Percentiles rank a stretch among this genome's conserved stretches.
These are phyloP conservation scores for Oligia strigilis DNA, from an alignment of 2,888 invertebrate genomes.

Conservation along the genomic window DNA sequence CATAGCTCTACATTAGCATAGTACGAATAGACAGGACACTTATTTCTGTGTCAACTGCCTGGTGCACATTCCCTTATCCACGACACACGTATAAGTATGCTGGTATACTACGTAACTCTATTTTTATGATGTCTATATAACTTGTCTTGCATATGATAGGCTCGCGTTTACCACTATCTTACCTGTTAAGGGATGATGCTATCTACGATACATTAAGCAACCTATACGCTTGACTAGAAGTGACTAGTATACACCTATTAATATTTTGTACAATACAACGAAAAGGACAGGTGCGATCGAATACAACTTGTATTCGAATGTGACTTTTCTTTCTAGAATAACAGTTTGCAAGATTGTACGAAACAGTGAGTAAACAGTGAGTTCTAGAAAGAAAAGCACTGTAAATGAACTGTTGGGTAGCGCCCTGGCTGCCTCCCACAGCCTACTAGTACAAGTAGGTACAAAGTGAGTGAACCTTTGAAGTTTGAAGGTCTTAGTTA, in stretches of 20 bases:
- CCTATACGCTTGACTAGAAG: neutral
- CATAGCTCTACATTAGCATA: constrained; percentile 24
- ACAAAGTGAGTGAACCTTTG: constrained; percentile 22
- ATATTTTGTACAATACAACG: too few relatives aligned
- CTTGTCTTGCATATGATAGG: neutral
- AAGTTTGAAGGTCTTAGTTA: constrained; percentile 39
- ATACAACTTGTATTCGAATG: neutral
- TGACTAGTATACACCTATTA: neutral
- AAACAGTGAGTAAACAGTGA: neutral
- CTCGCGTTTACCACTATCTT: neutral
- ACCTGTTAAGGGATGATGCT: neutral
- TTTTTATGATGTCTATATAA: neutral
- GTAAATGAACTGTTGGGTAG: neutral
- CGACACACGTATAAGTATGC: neutral
- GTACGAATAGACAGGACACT: constrained; percentile 37
- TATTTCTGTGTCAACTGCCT: constrained; percentile 42
- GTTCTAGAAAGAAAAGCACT: neutral
- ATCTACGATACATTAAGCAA: too few relatives aligned
- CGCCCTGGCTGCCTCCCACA: neutral
- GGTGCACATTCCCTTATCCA: constrained; percentile 34
- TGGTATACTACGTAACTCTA: neutral
- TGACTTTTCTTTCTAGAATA: neutral
- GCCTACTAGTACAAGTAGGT: neutral
- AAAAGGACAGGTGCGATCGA: neutral
- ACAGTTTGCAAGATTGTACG: neutral